phyloP scores from a whole-genome alignment of 2,113 vertebrate genomes.

The Dermatemys mawii region DNA sequence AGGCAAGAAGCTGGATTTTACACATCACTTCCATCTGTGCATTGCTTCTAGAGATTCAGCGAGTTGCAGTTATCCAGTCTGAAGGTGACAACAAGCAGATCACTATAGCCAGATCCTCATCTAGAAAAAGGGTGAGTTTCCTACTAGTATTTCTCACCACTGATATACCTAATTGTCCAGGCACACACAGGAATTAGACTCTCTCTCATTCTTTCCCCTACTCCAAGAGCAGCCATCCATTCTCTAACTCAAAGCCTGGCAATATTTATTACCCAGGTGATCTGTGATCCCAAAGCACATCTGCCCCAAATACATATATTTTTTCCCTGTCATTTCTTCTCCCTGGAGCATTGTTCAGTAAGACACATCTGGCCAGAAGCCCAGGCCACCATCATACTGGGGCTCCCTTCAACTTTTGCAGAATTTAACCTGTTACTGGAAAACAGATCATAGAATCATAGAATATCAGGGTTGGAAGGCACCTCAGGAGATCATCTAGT shows the following conservation, averaged over 20 bases:
- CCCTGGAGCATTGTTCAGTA: neutral
- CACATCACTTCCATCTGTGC: neutral
- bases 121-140: neutral
- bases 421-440: no score
- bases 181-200: neutral
- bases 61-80: neutral
- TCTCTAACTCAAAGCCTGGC: neutral
- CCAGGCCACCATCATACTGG: neutral
- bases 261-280: neutral
- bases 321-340: neutral
- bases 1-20: neutral
- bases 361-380: neutral
- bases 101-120: neutral
- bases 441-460: no score
- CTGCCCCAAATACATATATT: neutral
- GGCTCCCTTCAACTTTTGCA: neutral
- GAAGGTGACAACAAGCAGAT: neutral
- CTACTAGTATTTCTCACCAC: neutral
- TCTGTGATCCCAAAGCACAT: neutral
- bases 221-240: neutral
- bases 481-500: no score
- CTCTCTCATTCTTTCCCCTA: neutral
- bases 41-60: neutral
- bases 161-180: neutral
- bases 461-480: no score